These are phyloP conservation scores for Semaprochilodus insignis DNA, from an alignment of 2,797 vertebrate genomes.

Conservation along the genomic window DNA sequence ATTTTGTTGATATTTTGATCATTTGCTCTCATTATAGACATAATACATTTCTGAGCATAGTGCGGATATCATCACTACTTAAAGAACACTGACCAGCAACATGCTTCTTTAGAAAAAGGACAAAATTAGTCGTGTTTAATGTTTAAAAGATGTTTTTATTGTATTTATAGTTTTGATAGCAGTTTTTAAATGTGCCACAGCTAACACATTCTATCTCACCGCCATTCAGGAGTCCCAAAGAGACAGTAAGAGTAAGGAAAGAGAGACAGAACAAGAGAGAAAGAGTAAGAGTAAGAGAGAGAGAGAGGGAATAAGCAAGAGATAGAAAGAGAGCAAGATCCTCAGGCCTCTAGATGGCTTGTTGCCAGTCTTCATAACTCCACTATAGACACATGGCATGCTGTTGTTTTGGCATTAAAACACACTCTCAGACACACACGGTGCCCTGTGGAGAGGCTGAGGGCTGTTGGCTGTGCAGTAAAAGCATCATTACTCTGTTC, in stretches of 20 bases:
- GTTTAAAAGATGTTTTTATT: no score
- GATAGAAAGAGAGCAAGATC: neutral
- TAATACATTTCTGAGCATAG: no score
- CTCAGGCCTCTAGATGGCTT: constrained; percentile 9
- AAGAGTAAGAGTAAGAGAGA: neutral
- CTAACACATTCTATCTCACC: no score
- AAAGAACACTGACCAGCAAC: no score
- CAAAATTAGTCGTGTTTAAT: no score
- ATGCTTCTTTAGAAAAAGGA: no score
- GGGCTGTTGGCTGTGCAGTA: constrained; percentile 37
- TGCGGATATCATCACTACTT: no score
- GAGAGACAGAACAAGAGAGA: neutral
- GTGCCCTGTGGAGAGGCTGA: constrained; percentile 37
- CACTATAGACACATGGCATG: constrained; percentile 8
- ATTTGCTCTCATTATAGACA: no score
- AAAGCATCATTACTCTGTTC: constrained; percentile 49
- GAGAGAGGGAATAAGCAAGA: neutral
- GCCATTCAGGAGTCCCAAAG: no score
- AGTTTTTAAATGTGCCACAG: no score
- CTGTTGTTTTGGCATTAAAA: constrained; percentile 70
- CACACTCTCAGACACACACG: constrained; percentile 18
- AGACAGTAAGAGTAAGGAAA: neutral
- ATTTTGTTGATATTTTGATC: no score
- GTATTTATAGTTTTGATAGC: no score
- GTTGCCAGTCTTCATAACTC: constrained; percentile 25